Evolutionary conservation across 2,797 vertebrate species (phyloP).

Genomic region (Neostethus bicornis): DNA sequence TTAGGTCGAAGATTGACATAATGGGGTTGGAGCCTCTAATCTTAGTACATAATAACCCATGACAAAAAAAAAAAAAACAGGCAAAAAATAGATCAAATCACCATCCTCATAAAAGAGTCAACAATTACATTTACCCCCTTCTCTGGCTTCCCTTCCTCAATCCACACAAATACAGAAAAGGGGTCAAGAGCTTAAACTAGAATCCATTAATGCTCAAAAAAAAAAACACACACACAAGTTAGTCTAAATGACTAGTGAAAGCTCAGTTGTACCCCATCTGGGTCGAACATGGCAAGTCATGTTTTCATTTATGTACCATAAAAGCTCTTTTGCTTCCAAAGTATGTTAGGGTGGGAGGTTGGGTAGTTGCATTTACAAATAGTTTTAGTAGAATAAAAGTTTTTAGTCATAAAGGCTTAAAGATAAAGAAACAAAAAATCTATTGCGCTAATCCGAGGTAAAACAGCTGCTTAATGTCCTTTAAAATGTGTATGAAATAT

Average conservation of each 20-base stretch:
- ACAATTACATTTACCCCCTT: constrained; percentile 29
- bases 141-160: constrained; percentile 25
- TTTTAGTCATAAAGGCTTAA: constrained; percentile 4
- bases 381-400: constrained; percentile 15
- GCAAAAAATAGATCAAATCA: constrained; percentile 21
- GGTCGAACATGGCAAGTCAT: constrained; percentile 42
- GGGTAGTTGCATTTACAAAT: constrained; percentile 22
- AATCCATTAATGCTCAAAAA: constrained; percentile 52
- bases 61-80: constrained; percentile 12
- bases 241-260: constrained; percentile 16
- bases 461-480: background rate
- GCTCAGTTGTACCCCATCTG: constrained; percentile 31
- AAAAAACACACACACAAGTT: constrained; percentile 37
- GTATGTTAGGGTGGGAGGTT: background rate
- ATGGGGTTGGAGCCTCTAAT: constrained; percentile 38
- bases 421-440: background rate
- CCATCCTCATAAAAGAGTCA: constrained; percentile 56
- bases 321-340: constrained; percentile 40
- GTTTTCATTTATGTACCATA: constrained; percentile 46
- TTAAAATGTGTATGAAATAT: background rate
- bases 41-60: constrained; percentile 48
- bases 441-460: background rate
- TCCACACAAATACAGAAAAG: constrained; percentile 41
- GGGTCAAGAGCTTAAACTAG: constrained; percentile 53
- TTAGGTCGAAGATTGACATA: constrained; percentile 43